These are phyloP conservation scores for Cyanoderma ruficeps DNA, from an alignment of 2,113 vertebrate genomes.

Conservation along the genomic window DNA sequence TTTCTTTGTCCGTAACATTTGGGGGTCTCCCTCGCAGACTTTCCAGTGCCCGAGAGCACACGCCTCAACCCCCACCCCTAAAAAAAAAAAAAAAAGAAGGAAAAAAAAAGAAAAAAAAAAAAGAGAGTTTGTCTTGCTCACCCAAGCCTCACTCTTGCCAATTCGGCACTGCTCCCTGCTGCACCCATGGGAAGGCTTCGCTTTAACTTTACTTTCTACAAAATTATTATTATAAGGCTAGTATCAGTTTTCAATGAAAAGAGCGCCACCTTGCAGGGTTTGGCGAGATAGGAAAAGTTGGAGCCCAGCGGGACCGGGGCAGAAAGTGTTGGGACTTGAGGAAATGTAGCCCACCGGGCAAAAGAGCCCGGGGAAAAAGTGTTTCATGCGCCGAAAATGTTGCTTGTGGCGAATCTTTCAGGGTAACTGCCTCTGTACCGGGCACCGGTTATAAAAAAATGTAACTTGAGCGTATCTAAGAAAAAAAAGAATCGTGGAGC, in stretches of 20 bases:
- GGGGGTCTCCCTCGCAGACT: not conserved
- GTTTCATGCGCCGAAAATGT: not conserved
- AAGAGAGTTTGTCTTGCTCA: not conserved
- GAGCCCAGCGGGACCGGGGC: not conserved
- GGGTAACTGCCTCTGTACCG: not conserved
- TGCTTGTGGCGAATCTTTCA: not conserved
- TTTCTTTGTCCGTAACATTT: not conserved
- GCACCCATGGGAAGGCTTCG: slow-evolving; percentile 6
- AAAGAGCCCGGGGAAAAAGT: not conserved
- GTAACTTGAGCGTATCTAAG: not conserved
- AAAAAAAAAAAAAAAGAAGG: not conserved
- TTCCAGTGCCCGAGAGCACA: not conserved
- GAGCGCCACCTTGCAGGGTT: slow-evolving; percentile 82
- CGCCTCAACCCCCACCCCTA: fast-evolving
- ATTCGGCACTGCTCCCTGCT: not conserved
- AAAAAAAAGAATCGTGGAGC: not conserved
- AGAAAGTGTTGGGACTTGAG: not conserved
- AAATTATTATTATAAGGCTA: slow-evolving; percentile 48
- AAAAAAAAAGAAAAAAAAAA: not conserved
- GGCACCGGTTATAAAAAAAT: not conserved
- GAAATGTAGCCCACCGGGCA: not conserved
- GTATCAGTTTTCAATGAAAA: slow-evolving; percentile 53
- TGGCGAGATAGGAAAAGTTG: slow-evolving; percentile 55
- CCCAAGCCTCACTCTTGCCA: not conserved
- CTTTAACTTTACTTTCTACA: slow-evolving; percentile 55